Percentiles rank a stretch among this genome's conserved stretches.
phyloP scores from a whole-genome alignment of 2,797 vertebrate species.

The Helicolenus hilgendorfi region DNA sequence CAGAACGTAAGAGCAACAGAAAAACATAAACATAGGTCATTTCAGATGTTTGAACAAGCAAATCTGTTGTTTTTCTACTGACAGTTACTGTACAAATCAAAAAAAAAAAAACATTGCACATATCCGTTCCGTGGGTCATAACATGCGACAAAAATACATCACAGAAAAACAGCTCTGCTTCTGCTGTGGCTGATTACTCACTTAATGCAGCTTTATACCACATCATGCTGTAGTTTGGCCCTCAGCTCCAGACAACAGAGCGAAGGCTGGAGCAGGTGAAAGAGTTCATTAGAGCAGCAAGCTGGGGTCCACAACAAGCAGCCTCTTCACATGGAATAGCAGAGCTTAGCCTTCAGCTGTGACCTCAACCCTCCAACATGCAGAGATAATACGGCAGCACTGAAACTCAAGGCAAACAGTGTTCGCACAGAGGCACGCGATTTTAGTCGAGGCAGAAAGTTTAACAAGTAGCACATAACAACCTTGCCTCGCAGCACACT shows the following conservation, averaged over 20 bases:
- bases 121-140: constrained; percentile 39
- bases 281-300: constrained; percentile 78
- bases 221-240: constrained; percentile 56
- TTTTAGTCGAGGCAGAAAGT: constrained; percentile 45
- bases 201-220: constrained; percentile 61
- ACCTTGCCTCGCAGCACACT: constrained; percentile 40
- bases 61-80: constrained; percentile 29
- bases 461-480: constrained; percentile 51
- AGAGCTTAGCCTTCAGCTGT: constrained; percentile 82
- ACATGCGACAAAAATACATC: constrained; percentile 45
- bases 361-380: constrained; percentile 79
- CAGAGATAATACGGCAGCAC: constrained; percentile 68
- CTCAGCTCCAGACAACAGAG: constrained; percentile 64
- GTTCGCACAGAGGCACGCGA: constrained; percentile 21
- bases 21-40: constrained; percentile 35
- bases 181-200: constrained; percentile 61
- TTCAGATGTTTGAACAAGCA: constrained; percentile 28
- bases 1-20: constrained; percentile 3
- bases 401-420: constrained; percentile 58
- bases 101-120: background rate
- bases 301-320: constrained; percentile 71
- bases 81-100: background rate
- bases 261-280: constrained; percentile 76
- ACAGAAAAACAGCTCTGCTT: constrained; percentile 12
- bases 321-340: constrained; percentile 78